These are phyloP conservation scores for Apaloderma vittatum DNA, from an alignment of 2,113 vertebrate genomes.

Conservation along the genomic window DNA sequence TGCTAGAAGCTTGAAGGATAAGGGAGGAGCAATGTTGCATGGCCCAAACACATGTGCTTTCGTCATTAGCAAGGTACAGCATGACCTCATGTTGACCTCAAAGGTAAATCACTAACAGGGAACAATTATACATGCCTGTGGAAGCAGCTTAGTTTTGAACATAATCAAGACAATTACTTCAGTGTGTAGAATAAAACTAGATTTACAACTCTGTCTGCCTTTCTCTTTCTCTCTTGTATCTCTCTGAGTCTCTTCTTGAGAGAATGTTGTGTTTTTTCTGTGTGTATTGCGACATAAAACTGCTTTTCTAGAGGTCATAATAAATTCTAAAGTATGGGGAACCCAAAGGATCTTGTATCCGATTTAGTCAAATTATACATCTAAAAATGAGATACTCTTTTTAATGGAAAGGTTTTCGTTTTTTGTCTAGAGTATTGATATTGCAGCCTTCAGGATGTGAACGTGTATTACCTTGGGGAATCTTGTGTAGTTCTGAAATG, in stretches of 20 bases:
- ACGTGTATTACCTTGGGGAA: not conserved
- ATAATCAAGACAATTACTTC: slow-evolving; percentile 35
- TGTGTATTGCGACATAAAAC: not conserved
- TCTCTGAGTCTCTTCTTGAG: slow-evolving; percentile 43
- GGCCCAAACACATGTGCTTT: slow-evolving; percentile 74
- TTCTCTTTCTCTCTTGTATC: slow-evolving; percentile 52
- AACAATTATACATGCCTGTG: slow-evolving; percentile 59
- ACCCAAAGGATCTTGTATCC: slow-evolving; percentile 22
- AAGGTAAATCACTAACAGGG: slow-evolving; percentile 69
- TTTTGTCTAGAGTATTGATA: slow-evolving; percentile 18
- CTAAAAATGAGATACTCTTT: not conserved
- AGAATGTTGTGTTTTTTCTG: slow-evolving; percentile 8
- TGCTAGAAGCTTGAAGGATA: slow-evolving; percentile 75
- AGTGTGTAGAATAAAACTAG: slow-evolving; percentile 54
- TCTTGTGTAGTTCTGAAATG: not conserved
- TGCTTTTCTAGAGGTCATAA: slow-evolving; percentile 20
- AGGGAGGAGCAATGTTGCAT: slow-evolving; percentile 74
- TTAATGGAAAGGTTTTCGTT: slow-evolving; percentile 10
- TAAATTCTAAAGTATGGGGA: not conserved
- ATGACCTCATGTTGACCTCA: slow-evolving; percentile 75
- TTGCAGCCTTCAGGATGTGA: slow-evolving; percentile 21
- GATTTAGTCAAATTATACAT: slow-evolving; percentile 2
- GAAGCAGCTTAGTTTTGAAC: slow-evolving; percentile 61
- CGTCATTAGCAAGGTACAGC: slow-evolving; percentile 76
- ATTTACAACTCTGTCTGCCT: slow-evolving; percentile 45